A percentile compares a stretch with the other conserved stretches of the same genome.
Evolutionary conservation across 2,888 invertebrate genomes (phyloP).

Genomic region (Heliconius erato): DNA sequence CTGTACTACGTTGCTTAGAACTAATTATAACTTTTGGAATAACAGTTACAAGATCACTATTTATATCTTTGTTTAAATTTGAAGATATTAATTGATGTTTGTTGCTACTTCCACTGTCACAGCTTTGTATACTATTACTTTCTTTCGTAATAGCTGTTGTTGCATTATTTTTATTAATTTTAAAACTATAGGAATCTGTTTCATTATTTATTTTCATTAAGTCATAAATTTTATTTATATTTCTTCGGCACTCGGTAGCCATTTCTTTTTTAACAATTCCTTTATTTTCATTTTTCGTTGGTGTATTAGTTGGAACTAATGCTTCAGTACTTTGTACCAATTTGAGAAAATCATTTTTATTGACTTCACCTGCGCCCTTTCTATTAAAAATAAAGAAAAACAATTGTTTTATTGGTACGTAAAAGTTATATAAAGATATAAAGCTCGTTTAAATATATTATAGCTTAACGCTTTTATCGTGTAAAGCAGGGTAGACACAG

Average conservation of each 20-base stretch:
- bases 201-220: constrained; percentile 68
- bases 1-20: constrained; percentile 62
- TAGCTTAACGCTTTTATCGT: no score
- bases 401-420: constrained; percentile 10
- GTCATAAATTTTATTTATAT: constrained; percentile 76
- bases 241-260: constrained; percentile 71
- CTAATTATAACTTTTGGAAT: constrained; percentile 74
- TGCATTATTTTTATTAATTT: background rate
- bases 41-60: constrained; percentile 52
- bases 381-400: constrained; percentile 9
- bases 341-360: constrained; percentile 23
- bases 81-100: constrained; percentile 69
- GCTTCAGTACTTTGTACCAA: constrained; percentile 35
- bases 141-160: constrained; percentile 50
- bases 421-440: no score
- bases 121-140: constrained; percentile 60
- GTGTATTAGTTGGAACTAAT: constrained; percentile 57
- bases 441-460: no score
- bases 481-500: background rate
- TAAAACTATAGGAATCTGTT: background rate
- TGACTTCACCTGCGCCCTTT: constrained; percentile 13
- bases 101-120: constrained; percentile 73
- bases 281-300: constrained; percentile 41
- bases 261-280: constrained; percentile 53
- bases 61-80: constrained; percentile 49